phyloP scores from a whole-genome alignment of 2,113 vertebrate genomes.

The Anser brachyrhynchus region DNA sequence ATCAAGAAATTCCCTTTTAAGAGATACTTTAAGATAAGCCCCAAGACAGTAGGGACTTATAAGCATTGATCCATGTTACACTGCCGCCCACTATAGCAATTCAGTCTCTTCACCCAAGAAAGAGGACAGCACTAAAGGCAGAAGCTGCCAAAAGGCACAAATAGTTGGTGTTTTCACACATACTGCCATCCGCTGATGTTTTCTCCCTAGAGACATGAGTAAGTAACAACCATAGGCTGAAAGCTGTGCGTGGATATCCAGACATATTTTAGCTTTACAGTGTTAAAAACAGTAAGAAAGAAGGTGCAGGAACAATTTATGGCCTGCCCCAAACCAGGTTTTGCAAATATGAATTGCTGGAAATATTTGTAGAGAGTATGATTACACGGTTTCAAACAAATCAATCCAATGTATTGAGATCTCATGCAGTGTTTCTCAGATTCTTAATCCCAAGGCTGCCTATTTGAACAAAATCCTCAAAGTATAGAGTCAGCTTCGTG shows the following conservation, averaged over 20 bases:
- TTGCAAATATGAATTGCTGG: background rate
- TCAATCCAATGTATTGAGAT: background rate
- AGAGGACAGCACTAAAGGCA: background rate
- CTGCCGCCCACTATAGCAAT: background rate
- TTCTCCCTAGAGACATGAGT: background rate
- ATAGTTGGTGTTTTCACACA: background rate
- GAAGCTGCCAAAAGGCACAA: constrained; percentile 13
- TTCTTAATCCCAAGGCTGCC: background rate
- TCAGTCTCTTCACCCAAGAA: background rate
- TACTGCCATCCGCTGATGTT: background rate
- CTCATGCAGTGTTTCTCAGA: background rate
- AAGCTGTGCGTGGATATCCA: background rate
- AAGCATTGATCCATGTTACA: background rate
- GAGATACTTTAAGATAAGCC: background rate
- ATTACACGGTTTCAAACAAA: background rate
- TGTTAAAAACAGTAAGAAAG: background rate
- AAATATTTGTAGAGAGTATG: background rate
- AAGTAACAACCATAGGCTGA: background rate
- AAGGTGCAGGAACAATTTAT: background rate
- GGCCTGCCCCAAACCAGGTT: background rate
- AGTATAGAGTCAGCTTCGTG: background rate
- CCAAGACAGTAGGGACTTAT: background rate
- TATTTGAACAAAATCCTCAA: background rate
- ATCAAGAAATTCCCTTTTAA: background rate
- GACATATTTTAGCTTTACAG: background rate